Percentiles rank a stretch among this genome's conserved stretches.
Evolutionary conservation across 2,797 vertebrate species (phyloP).

Genomic region (Brachymystax lenok): DNA sequence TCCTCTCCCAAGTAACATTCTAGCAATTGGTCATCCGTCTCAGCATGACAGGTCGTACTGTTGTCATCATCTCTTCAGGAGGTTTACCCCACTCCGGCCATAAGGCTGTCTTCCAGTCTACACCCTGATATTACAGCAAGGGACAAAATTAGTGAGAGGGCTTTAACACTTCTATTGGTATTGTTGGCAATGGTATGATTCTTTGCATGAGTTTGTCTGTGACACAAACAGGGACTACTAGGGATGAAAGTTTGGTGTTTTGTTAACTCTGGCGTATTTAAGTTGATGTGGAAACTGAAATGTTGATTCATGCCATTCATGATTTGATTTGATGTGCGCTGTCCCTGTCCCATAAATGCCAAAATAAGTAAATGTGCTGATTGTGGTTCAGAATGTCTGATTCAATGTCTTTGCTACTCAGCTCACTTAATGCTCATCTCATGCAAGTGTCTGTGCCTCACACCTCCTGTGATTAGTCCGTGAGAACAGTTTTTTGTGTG

Average conservation of each 20-base stretch:
- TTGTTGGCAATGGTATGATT: background rate
- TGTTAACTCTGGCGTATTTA: background rate
- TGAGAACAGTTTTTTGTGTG: constrained; percentile 19
- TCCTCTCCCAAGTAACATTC: background rate
- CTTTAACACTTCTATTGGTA: background rate
- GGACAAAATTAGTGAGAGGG: background rate
- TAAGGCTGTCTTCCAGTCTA: background rate
- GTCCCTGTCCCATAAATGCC: background rate
- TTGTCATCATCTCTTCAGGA: background rate
- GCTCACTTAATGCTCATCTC: background rate
- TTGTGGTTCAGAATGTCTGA: background rate
- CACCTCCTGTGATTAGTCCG: constrained; percentile 8
- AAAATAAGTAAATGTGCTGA: background rate
- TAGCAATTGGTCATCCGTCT: background rate
- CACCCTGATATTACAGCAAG: background rate
- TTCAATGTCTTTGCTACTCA: background rate
- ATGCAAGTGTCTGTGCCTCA: background rate
- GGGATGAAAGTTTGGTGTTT: background rate
- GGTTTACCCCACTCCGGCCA: background rate
- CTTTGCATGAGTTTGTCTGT: background rate
- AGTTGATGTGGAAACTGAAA: background rate
- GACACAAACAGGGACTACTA: background rate
- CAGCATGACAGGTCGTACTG: background rate
- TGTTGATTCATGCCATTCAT: background rate
- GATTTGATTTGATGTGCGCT: background rate